Evolutionary conservation across 1,140 invertebrate genomes (phyloP).

Genomic region (Periplaneta americana): DNA sequence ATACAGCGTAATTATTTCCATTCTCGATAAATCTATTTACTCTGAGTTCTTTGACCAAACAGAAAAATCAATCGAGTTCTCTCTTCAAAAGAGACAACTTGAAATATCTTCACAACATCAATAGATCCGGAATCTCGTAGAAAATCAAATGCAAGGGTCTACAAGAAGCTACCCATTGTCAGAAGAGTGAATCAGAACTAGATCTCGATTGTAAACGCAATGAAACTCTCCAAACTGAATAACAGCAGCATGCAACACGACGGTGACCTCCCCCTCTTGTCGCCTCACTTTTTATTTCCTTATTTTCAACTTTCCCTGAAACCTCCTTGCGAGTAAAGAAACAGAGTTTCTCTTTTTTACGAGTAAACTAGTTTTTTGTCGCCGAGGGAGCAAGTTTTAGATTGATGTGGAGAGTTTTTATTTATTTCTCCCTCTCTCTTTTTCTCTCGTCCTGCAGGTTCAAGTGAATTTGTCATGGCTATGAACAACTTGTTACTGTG

Average conservation of each 20-base stretch:
- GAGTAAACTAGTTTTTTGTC: neutral
- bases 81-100: too few relatives aligned
- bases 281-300: neutral
- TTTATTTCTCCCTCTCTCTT: too few relatives aligned
- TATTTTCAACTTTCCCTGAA: neutral
- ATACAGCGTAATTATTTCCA: too few relatives aligned
- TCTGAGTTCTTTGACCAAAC: too few relatives aligned
- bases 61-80: too few relatives aligned
- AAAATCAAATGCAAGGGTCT: too few relatives aligned
- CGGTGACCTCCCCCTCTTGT: neutral
- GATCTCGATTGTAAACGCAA: neutral
- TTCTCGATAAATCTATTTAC: too few relatives aligned
- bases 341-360: neutral
- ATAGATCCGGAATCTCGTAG: too few relatives aligned
- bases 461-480: neutral
- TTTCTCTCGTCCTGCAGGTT: neutral
- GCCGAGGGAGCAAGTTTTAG: neutral
- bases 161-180: too few relatives aligned
- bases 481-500: neutral
- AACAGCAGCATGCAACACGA: neutral
- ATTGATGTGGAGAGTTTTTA: neutral
- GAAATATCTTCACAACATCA: too few relatives aligned
- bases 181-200: too few relatives aligned
- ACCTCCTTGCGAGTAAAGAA: neutral
- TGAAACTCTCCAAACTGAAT: too few relatives aligned